Evolutionary conservation across 2,797 vertebrate species (phyloP), one percentile per base, ranked within the genome.

Genomic region (Sandelia bainsii): DNA sequence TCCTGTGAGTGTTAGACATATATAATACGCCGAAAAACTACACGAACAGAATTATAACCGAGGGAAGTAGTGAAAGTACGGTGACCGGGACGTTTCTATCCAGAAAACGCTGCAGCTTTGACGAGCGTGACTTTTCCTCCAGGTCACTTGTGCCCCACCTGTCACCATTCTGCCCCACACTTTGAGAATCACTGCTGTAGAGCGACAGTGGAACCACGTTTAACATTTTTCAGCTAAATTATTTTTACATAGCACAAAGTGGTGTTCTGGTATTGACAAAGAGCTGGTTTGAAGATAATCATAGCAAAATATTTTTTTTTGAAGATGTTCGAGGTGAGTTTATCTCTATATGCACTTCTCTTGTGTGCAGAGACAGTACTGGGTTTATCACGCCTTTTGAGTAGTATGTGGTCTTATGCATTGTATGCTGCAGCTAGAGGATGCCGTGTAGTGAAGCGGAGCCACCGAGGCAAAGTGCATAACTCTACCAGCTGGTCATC

Each of bases 401-500:
- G 16, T 13, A 11, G 12, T 17, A 32, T 32, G 29, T 32, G 53
- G 8, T 74, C 1, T 69, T 22, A 12, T 37, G 58, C 58, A 60
- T 52, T 1, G 10, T 14, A 39, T 22, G 19, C 46, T 72, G 54
- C 23, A 80, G 68, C 56, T 49, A 56, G 73, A 64, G 64, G 23
- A 25, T 49, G 48, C 50, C 62, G 52, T 78, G 57, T 62, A 29
- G 50, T 0, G 1, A 62, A 59, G 14, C 66, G 61, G 59, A 78
- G 54, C 44, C 39, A 29, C 61, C 39, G 46, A 69, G 40, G 23
- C n/a, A 27, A 40, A 69, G 64, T 12, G 66, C 56, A 82, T 66
- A 74, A 75, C 78, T 71, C 71, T 13, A 63, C 71, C 84, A 72
- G 42, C 71, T 69, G 68, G 58, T 44, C 45, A 12, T 10, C n/a